These are phyloP conservation scores for Artibeus jamaicensis DNA, from an alignment of 2,797 vertebrate species.

Conservation along the genomic window DNA sequence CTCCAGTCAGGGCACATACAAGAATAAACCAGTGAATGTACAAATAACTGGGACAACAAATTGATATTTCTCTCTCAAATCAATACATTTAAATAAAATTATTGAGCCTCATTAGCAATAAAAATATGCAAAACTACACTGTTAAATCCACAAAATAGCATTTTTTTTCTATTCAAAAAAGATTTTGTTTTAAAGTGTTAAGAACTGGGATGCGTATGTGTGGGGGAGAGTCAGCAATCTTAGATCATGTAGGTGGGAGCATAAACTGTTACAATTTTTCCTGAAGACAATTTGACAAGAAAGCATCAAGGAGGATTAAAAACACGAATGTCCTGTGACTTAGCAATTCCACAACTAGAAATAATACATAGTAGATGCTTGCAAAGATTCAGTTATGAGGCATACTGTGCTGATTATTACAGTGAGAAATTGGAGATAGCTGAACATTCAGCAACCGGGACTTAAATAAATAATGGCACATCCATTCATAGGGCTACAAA, in stretches of 20 bases:
- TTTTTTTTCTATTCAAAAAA: background rate
- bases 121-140: background rate
- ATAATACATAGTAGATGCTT: background rate
- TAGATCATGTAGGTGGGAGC: background rate
- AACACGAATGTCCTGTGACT: background rate
- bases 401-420: background rate
- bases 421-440: background rate
- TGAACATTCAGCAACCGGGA: background rate
- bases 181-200: slow-evolving; percentile 4
- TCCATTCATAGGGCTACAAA: background rate
- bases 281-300: background rate
- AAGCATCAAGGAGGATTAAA: background rate
- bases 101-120: background rate
- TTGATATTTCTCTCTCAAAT: background rate
- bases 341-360: background rate
- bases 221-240: background rate
- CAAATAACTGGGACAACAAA: background rate
- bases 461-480: background rate
- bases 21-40: background rate
- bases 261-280: background rate
- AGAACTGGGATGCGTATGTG: background rate
- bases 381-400: slow-evolving; percentile 1
- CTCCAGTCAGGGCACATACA: background rate
- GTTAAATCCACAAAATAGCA: background rate
- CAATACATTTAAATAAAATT: background rate